Conservation (phyloP, 2,888 invertebrate species). For the Vannuccia rotundouncinata region DNA sequence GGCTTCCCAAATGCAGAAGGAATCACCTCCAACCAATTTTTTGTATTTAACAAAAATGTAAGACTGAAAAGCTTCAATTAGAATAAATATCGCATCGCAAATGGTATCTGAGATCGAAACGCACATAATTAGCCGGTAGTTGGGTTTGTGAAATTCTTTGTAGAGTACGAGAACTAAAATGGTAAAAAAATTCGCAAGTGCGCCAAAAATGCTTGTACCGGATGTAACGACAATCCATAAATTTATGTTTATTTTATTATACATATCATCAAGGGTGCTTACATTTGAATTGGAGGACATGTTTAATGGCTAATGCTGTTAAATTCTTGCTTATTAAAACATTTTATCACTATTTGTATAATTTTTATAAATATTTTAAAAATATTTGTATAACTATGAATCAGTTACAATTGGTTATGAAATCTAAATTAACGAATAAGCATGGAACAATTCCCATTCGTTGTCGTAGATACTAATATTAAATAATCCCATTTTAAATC, state of each 20-base stretch:
- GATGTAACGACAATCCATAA: neutral
- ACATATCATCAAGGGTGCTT: too few species aligned
- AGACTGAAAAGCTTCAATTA: slow-evolving; percentile 31
- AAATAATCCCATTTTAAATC: too few species aligned
- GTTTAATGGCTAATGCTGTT: too few species aligned
- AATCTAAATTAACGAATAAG: too few species aligned
- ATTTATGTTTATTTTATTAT: neutral
- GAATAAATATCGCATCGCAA: slow-evolving; percentile 32
- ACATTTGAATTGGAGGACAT: too few species aligned
- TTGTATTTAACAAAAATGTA: neutral
- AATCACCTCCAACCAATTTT: neutral
- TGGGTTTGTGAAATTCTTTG: slow-evolving; percentile 3
- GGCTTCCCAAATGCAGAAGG: slow-evolving; percentile 29
- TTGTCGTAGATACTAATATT: too few species aligned
- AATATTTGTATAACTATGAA: too few species aligned
- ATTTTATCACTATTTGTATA: too few species aligned
- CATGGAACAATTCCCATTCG: too few species aligned
- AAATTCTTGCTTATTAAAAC: too few species aligned
- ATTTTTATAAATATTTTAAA: too few species aligned
- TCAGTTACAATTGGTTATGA: too few species aligned
- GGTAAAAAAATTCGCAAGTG: neutral
- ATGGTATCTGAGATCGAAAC: neutral
- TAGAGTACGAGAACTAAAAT: neutral
- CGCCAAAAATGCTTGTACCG: neutral
- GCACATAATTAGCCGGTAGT: slow-evolving; percentile 27